Evolutionary conservation across 2,113 vertebrate genomes (phyloP), one percentile per base, ranked within the genome.

Genomic region (Morphnarchus princeps): DNA sequence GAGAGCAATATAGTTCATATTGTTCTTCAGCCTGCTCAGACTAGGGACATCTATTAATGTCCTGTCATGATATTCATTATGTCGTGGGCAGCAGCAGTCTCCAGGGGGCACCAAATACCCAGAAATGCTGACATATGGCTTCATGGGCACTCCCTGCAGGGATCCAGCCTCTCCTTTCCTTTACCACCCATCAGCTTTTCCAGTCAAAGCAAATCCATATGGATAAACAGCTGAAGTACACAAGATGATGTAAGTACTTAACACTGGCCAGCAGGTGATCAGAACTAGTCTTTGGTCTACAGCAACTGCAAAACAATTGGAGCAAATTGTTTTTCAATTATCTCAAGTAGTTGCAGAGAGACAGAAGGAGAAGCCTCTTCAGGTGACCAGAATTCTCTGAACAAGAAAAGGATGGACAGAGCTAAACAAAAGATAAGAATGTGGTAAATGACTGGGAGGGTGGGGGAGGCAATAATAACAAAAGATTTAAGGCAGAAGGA

Each of bases 21-120:
- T 55, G 66, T 49, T 86, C 87, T 24, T 80, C 77, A 89, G 62
- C 19, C 66, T 80, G 78, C 24, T 61, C 29, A 34, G 57, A n/a
- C 17, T 4, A 11, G 2, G 59, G 34, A 66, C 54, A 67, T 42
- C 62, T 74, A 54, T n/a, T 17, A 29, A 28, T 0, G 2, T 3
- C 11, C n/a, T 21, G 52, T 11, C 71, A 50, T 8, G n/a, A 22
- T 45, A n/a, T 2, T 24, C 0, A 1, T 4, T 24, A n/a, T 38
- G 91, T 26, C 3, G 13, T 26, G 43, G 79, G 79, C 76, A 93
- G 86, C 34, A 71, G 79, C 42, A 38, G 95, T 83, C 95, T 95
- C 77, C 94, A 97, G 94, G 54, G 93, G 95, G 95, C 96, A 97
- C 87, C 93, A 93, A 58, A 91, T 28, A 45, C 70, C 58, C 91